A percentile compares a stretch with the other conserved stretches of the same genome.
Evolutionary conservation across 2,888 invertebrate species (phyloP).

Genomic region (Drosophila kanekoi): DNA sequence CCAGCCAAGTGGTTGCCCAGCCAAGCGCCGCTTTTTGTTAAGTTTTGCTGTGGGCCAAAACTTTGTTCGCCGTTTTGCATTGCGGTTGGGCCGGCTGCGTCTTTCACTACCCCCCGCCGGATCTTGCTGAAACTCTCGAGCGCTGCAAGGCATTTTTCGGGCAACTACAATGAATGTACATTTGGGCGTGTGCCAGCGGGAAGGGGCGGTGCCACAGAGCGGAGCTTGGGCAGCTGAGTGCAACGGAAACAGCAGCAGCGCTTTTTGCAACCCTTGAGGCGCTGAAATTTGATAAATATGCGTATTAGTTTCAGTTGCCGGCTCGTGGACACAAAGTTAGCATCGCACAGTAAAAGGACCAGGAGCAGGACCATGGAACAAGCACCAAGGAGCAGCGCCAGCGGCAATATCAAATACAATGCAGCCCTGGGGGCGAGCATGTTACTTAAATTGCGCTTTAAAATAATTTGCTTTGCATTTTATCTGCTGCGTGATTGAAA

Average conservation of each 20-base stretch:
- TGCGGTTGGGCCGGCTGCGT: slow-evolving; percentile 57
- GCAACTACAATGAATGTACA: slow-evolving; percentile 65
- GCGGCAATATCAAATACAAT: slow-evolving; percentile 50
- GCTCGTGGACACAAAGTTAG: slow-evolving; percentile 14
- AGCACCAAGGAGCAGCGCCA: slow-evolving; percentile 6
- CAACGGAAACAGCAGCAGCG: slow-evolving; percentile 32
- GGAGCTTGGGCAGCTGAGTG: slow-evolving; percentile 10
- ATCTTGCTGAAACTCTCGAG: slow-evolving; percentile 13
- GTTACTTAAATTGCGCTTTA: slow-evolving; percentile 66
- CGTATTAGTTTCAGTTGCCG: slow-evolving; percentile 77
- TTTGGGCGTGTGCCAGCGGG: slow-evolving; percentile 41
- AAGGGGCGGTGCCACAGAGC: not conserved
- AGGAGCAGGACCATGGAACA: not conserved
- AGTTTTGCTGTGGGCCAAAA: slow-evolving; percentile 65
- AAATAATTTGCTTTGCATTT: slow-evolving; percentile 56
- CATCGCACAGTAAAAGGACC: not conserved
- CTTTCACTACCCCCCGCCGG: slow-evolving; percentile 1
- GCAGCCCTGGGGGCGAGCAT: slow-evolving; percentile 36
- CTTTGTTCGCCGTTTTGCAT: slow-evolving; percentile 69
- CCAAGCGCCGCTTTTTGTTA: slow-evolving; percentile 52
- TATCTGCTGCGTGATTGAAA: slow-evolving; percentile 16
- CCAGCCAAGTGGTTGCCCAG: slow-evolving; percentile 43
- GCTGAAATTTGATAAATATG: slow-evolving; percentile 78
- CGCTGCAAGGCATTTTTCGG: slow-evolving; percentile 66
- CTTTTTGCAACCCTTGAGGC: slow-evolving; percentile 66